phyloP scores from a whole-genome alignment of 2,113 vertebrate genomes.

The Myocastor coypus region DNA sequence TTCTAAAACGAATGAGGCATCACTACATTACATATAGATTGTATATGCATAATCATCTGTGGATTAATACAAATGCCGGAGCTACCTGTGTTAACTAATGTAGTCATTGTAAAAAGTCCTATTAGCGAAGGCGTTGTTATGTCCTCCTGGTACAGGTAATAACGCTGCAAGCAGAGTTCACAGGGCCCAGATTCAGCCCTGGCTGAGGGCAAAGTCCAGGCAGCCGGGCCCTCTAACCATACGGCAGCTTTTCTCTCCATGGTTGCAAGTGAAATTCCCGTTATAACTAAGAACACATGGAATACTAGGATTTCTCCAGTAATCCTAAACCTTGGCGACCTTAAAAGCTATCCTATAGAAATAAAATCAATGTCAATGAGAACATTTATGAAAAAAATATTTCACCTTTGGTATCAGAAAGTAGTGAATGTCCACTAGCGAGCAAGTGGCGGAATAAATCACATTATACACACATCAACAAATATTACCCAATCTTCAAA shows the following conservation, averaged over 20 bases:
- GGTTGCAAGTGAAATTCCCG: neutral
- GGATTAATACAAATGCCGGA: neutral
- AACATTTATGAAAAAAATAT: neutral
- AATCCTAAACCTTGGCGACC: neutral
- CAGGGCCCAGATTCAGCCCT: neutral
- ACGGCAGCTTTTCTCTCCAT: fast-evolving
- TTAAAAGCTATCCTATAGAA: neutral
- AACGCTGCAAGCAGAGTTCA: neutral
- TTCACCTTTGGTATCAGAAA: neutral
- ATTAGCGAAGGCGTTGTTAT: too few species aligned
- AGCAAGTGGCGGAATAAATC: neutral
- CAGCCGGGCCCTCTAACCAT: too few species aligned
- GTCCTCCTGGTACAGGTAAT: neutral
- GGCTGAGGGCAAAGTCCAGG: neutral
- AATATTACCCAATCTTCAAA: neutral
- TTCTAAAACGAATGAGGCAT: neutral
- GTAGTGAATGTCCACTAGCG: neutral
- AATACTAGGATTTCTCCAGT: neutral
- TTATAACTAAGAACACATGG: neutral
- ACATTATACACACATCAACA: too few species aligned
- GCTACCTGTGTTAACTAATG: neutral
- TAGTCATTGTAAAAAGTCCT: neutral
- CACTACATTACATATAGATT: neutral
- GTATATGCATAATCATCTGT: neutral
- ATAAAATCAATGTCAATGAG: neutral